Base-by-base conservation (phyloP, 1,140 invertebrate genomes). In the Centruroides sculpturatus region DNA sequence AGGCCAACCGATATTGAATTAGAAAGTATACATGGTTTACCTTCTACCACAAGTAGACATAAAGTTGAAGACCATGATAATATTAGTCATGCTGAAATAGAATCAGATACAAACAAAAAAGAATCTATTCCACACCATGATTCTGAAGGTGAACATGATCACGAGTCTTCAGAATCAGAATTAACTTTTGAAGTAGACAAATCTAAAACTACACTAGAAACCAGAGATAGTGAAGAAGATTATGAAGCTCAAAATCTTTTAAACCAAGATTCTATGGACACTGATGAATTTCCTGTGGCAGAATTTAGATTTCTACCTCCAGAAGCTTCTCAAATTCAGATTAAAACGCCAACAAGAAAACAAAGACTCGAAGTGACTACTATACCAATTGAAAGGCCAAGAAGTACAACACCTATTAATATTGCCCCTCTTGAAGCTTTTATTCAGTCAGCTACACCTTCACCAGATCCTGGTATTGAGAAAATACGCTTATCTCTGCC, bases 301-400 rank as follows among this genome's bases (percentile, higher is more conserved):
- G 63, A 64, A 58, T 55, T 62, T 47, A 54, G 50, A 11, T 51
- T 57, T 12, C 57, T 60, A 46, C 36, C 47, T 55, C 48, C 55
- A 59, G 34, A 41, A 52, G n/a, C 50, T 9, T 59, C 57, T 10
- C 60, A 61, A 57, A 41, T 41, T 41, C 41, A 41, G 5, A 47
- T 59, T 34, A 56, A 60, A 52, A 87, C 84, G 12, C 75, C 89
- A 58, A 85, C 86, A 2, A 85, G 91, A 59, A 34, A 80, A 89
- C 53, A 85, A 84, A 68, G 89, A 57, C 78, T 84, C 46, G 78
- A 83, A 71, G 78, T 84, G 34, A 86, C 81, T 64, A 91, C 85
- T n/a, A 88, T 82, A 66, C 86, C 88, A 0, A 84, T 91, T 59
- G 87, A 91, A 66, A 77, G 90, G 64, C 91, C 91, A 13, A 78